Evolutionary conservation across 2,888 invertebrate species (phyloP), one percentile per base, ranked within the genome.

Genomic region (Ornithoptera alexandrae): DNA sequence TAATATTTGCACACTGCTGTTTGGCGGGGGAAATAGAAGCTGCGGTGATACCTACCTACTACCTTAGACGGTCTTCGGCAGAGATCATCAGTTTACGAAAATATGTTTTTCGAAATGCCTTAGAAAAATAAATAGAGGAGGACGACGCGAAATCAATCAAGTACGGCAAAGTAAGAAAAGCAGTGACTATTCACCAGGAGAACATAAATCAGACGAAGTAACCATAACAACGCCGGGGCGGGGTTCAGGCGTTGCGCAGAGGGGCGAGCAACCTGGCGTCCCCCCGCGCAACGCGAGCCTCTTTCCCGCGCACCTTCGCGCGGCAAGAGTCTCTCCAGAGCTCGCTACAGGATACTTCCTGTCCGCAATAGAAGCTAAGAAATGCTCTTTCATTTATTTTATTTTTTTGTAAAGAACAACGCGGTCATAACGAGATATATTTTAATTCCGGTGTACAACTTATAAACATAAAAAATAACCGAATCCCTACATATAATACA

Each of bases 171-270:
- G 64, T 63, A 73, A 71, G 68, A 72, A 72, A 71, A 71, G 66
- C 70, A 74, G 60, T 70, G 76, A 71, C 75, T 74, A 84, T 83
- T 84, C 83, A 87, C 86, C 78, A 84, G 83, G 84, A 80, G 74
- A 77, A 77, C 83, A 90, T 87, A 86, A 89, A 87, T 86, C 86
- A 86, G 79, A 79, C 76, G 77, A 80, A 77, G 89, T 89, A 82
- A 81, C 83, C 84, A 85, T 84, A 84, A 85, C 85, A 85, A 86
- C 85, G 78, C 79, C 75, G 73, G 77, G 72, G 72, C 65, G 74
- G 77, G 1, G 22, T 22, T 22, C 22, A 22, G 22, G 22, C 22
- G 22, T 22, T 22, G 22, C 22, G 22, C 22, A 0, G 22, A 1
- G 22, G 22, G 22, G 1, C 22, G 22, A 22, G 22, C 22, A 22